A percentile compares a stretch with the other conserved stretches of the same genome.
Conservation (phyloP, 2,888 invertebrate species). For the Yponomeuta malinellus region DNA sequence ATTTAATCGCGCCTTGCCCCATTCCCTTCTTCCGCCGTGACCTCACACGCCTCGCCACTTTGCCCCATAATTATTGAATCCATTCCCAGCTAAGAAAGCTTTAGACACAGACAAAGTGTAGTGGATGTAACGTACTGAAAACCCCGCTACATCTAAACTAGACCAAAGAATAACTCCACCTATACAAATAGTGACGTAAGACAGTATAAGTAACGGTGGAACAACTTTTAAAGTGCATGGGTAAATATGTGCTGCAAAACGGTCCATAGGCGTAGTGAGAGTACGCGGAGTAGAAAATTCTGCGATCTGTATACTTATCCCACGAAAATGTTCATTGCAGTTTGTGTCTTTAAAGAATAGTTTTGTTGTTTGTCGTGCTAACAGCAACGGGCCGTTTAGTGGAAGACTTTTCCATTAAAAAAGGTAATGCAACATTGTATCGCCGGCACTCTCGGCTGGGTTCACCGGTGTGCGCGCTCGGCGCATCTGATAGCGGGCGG, state of each 20-base stretch:
- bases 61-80: constrained; percentile 68
- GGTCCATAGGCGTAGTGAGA: neutral
- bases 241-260: neutral
- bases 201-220: neutral
- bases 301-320: neutral
- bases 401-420: constrained; percentile 11
- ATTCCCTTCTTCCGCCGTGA: constrained; percentile 60
- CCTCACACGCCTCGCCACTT: constrained; percentile 65
- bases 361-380: neutral
- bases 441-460: constrained; percentile 4
- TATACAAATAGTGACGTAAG: neutral
- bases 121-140: constrained; percentile 14
- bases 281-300: neutral
- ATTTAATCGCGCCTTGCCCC: constrained; percentile 68
- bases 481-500: constrained; percentile 63
- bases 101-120: constrained; percentile 41
- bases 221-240: neutral
- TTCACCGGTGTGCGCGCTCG: constrained; percentile 1
- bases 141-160: neutral
- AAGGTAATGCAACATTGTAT: constrained; percentile 15
- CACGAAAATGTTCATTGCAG: neutral
- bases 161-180: neutral
- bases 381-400: neutral
- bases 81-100: constrained; percentile 54
- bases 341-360: neutral